Evolutionary conservation across 2,888 invertebrate species (phyloP), one percentile per base, ranked within the genome.

Genomic region (Hyppa rectilinea): DNA sequence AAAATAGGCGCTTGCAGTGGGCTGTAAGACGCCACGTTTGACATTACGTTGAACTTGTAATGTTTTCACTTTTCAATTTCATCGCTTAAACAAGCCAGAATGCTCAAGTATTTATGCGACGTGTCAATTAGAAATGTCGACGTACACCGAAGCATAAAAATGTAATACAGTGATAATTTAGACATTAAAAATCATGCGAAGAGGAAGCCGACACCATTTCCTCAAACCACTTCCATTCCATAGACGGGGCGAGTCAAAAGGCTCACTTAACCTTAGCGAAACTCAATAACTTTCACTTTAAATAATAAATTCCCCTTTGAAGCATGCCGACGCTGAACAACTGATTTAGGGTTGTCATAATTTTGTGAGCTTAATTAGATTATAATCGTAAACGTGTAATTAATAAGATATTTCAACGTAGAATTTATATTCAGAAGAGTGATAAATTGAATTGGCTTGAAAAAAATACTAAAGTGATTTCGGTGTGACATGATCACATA

Each of bases 241-340:
- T 68, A 77, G 84, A 88, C 88, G 87, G 90, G 88, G 85, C 90
- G 86, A 93, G 92, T 93, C 93, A 94, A 94, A 93, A 94, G 94
- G 92, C 90, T 93, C 94, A 94, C 94, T 95, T 94, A 94, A 93
- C 94, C 94, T 94, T 92, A 93, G 93, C 92, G 93, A 93, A 94
- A 95, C 93, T 95, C 94, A 94, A 94, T 95, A 94, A 95, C 93
- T 93, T 95, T 94, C 94, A 93, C 92, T 94, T 93, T 94, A 94
- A 95, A 94, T 94, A 94, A 94, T 94, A 95, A 94, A 94, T 93
- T 92, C 90, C 88, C 93, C 93, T 94, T 94, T 94, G 94, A 94
- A 89, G 90, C 89, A 88, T 85, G 87, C 91, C 92, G 88, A 87
- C 85, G 86, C 89, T 89, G 89, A 91, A 92, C 91, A 92, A 92